phyloP scores from a whole-genome alignment of 1,140 invertebrate genomes.

The Eumeta japonica region DNA sequence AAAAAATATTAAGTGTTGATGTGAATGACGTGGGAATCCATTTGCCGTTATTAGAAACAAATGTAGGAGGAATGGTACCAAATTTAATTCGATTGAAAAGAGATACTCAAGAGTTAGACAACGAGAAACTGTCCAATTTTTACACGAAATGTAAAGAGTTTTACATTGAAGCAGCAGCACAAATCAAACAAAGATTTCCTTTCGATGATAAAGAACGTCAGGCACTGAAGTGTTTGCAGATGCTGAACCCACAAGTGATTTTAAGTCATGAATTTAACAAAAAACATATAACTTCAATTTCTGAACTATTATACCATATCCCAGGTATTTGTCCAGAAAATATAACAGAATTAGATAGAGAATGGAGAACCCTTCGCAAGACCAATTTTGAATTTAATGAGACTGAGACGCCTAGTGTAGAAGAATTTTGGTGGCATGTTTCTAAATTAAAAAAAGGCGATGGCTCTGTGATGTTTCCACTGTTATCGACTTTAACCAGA shows the following conservation, averaged over 20 bases:
- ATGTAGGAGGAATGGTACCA: conserved; percentile 11
- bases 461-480: neutral
- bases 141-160: conserved; percentile 8
- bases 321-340: conserved; percentile 12
- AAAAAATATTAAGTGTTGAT: conserved; percentile 15
- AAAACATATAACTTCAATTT: conserved; percentile 9
- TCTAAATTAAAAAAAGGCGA: neutral
- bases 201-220: conserved; percentile 16
- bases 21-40: no score
- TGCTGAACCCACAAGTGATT: conserved; percentile 11
- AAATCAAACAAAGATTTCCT: conserved; percentile 14
- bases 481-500: neutral
- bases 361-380: conserved; percentile 11
- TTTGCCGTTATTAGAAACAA: conserved; percentile 10
- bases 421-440: conserved; percentile 1
- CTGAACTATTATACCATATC: conserved; percentile 10
- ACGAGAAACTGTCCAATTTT: no score
- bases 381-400: no score
- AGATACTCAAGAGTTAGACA: no score
- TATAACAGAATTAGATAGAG: no score
- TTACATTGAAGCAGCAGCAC: conserved; percentile 13
- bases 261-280: conserved; percentile 3
- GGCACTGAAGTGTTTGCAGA: conserved; percentile 13
- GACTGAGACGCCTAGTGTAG: no score
- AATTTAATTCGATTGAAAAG: no score